Conservation (phyloP, 2,113 vertebrate genomes). For the Oreochromis spilurus region DNA sequence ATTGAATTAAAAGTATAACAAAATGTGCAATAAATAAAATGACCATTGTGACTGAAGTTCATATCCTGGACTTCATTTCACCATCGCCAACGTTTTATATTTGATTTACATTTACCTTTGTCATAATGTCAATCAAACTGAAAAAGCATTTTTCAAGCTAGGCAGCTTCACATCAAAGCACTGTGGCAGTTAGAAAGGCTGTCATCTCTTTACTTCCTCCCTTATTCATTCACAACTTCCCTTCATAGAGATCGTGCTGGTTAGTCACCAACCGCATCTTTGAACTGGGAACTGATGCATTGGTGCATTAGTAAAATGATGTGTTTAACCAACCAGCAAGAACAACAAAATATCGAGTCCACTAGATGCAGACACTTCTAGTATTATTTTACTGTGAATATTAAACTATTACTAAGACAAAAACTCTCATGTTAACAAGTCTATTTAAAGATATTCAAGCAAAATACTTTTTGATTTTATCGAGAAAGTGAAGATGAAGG, state of each 20-base stretch:
- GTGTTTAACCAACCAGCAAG: background rate
- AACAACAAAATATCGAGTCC: background rate
- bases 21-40: background rate
- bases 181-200: background rate
- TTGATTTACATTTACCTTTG: background rate
- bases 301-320: background rate
- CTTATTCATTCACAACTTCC: background rate
- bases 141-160: background rate
- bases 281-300: background rate
- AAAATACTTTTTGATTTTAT: background rate
- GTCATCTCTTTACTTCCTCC: background rate
- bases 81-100: background rate
- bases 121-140: background rate
- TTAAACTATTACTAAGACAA: background rate
- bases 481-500: background rate
- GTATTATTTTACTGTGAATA: background rate
- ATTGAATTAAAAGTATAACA: background rate
- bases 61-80: background rate
- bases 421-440: background rate
- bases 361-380: background rate
- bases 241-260: accelerated
- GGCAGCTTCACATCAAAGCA: background rate
- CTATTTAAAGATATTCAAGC: background rate
- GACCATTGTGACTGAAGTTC: background rate
- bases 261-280: background rate